Evolutionary conservation across 1,140 invertebrate genomes (phyloP), one percentile per base, ranked within the genome.

Genomic region (Chironomus striatipennis): DNA sequence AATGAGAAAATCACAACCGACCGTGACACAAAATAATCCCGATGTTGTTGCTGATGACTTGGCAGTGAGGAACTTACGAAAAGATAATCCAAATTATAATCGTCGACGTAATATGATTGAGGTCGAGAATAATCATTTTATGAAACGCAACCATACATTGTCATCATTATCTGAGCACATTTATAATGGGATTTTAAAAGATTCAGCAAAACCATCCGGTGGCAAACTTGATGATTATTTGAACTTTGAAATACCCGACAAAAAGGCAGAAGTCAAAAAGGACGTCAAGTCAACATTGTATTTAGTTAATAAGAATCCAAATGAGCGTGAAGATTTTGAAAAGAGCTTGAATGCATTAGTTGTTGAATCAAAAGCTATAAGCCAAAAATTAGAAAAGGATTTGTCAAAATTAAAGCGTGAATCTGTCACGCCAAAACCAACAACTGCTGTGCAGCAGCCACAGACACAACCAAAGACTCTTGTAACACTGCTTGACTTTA

Each of bases 31-130:
- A 77, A 86, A 86, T 77, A 88, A 89, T 43, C 94, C 94, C 0
- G 93, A 96, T 81, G 81, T 94, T 12, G 89, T 95, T 6, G 89
- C 90, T 76, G 94, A 96, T 81, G 94, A 96, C 84, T 83, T 96
- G 78, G 94, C 94, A 0, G 95, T 91, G 79, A 84, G 94, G 78
- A 90, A 88, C 77, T 82, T 96, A 6, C 86, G 94, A 20, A 95
- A 95, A 83, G 93, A 95, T 83, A 83, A 85, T 73, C 79, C 78
- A 0, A 78, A 67, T 10, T 65, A 74, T 20, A 67, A 17, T 34
- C 20, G 79, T 1, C 77, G 76, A 20, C 70, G 65, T 42, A 76
- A 81, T 75, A 10, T 70, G 6, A 70, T 70, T 70, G 65, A 70
- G 65, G 18, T 70, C 20, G 65, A 70, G 2, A 70, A 70, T 70